Evolutionary conservation across 2,888 invertebrate genomes (phyloP).

Genomic region (Resseliella maxima): DNA sequence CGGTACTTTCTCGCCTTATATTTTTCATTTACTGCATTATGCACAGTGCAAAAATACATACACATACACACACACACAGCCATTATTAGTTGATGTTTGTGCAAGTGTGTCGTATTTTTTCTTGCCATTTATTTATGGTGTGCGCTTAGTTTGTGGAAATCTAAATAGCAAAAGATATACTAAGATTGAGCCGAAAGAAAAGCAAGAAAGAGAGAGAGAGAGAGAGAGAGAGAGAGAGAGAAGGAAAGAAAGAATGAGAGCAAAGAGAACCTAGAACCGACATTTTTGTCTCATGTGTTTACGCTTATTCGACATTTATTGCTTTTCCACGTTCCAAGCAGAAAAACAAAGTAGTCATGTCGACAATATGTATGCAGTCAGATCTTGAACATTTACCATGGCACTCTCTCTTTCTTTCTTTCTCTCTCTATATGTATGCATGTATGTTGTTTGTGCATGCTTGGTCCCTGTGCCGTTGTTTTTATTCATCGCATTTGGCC

Average conservation of each 20-base stretch:
- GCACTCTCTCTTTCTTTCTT: background rate
- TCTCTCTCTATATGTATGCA: background rate
- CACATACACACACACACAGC: no score
- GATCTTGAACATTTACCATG: conserved; percentile 20
- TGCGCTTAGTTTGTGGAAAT: background rate
- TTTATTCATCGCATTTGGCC: conserved; percentile 40
- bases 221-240: no score
- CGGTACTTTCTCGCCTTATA: background rate
- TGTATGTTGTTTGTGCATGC: background rate
- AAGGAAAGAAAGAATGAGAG: no score
- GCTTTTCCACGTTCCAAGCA: conserved; percentile 15
- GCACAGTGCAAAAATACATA: no score
- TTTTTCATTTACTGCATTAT: background rate
- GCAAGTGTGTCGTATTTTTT: conserved; percentile 19
- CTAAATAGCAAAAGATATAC: conserved; percentile 49
- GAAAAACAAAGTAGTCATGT: conserved; percentile 5
- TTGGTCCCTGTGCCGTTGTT: background rate
- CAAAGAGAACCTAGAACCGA: background rate
- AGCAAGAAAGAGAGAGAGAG: no score
- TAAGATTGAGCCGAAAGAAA: background rate
- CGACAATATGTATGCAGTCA: conserved; percentile 22
- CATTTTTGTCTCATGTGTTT: conserved; percentile 28
- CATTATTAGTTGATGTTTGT: background rate
- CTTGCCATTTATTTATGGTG: conserved; percentile 32
- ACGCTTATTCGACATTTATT: conserved; percentile 39